Evolutionary conservation across 2,797 vertebrate genomes (phyloP), one percentile per base, ranked within the genome.

Genomic region (Sebastes iracundus): DNA sequence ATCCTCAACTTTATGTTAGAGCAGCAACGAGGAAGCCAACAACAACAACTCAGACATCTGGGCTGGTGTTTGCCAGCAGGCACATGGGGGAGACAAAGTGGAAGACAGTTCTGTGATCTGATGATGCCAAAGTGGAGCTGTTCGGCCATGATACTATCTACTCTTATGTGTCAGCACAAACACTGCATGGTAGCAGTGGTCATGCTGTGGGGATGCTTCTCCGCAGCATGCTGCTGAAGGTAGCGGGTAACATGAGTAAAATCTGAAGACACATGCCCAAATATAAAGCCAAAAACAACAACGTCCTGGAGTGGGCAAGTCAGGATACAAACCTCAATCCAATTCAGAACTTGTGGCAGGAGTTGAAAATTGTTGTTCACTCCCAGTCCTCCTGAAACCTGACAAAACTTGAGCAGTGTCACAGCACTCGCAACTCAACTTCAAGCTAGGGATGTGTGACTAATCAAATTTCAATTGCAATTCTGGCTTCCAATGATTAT

Each of bases 21-120:
- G 53, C 46, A 28, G 71, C 46, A 63, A 38, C 53, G 1, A 84
- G 33, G 80, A 72, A 75, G 42, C 13, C 64, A n/a, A 81, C 75
- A 84, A 81, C 13, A 55, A 81, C 13, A 55, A 69, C 28, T 35
- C 61, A 27, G 88, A 84, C 80, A 86, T 85, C 75, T 79, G 79
- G 80, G 35, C 69, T 61, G 67, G 20, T 69, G 80, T 77, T 75
- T 72, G 72, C 75, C 46, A 80, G 72, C 74, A 70, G 65, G 42
- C 42, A 61, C 9, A 0, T 25, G 64, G 25, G 64, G 25, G 32
- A 78, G n/a, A 69, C 64, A 60, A 56, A 71, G 58, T 9, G 16
- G 23, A 75, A 25, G 67, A 78, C 73, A 33, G 22, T 9, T 55
- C 60, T 80, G 3, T 55, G 55, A 86, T 72, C 64, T 20, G 73